Evolutionary conservation across 2,113 vertebrate species (phyloP), one percentile per base, ranked within the genome.

Genomic region (Prionailurus bengalensis): DNA sequence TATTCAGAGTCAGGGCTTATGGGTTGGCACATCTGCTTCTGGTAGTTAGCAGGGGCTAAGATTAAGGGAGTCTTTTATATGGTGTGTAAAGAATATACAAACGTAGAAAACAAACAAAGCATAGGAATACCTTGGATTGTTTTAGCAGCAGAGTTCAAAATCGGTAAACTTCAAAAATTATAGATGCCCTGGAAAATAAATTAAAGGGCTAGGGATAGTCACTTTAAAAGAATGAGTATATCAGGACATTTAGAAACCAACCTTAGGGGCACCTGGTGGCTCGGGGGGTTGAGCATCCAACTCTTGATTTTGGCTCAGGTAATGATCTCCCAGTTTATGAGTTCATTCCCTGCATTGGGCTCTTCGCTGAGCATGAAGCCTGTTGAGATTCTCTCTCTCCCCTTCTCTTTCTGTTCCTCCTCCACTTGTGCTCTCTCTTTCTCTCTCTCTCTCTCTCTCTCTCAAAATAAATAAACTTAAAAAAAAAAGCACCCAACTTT

Each of bases 71-170:
- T 45, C 19, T 78, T 71, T 83, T 45, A 55, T 36, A 68, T 2
- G 8, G 16, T 65, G 16, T 95, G 4, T 53, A 53, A 91, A 90
- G 82, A 25, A 39, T 48, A 76, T 63, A 51, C 1, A 74, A 68
- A 91, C 74, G 17, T 3, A 81, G 63, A 68, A 27, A 55, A 63
- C 7, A 78, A 82, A 23, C 7, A 48, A 80, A 63, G 31, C 73
- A 33, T 82, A 36, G 76, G 81, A 89, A 65, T 61, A 88, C 70
- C 39, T 55, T 65, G 5, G 10, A 61, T 31, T 94, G 29, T 95
- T 96, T 97, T 93, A 93, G 89, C 80, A 68, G 76, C 58, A 83
- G 23, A 80, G 48, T 83, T 95, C 63, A 86, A 90, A 89, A 53
- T 82, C 3, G 21, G 85, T 95, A 63, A 94, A 89, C 65, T 94